Percentiles rank a stretch among this genome's conserved stretches.
Conservation (phyloP, 2,113 vertebrate species). For the Ariopsis seemanni region DNA sequence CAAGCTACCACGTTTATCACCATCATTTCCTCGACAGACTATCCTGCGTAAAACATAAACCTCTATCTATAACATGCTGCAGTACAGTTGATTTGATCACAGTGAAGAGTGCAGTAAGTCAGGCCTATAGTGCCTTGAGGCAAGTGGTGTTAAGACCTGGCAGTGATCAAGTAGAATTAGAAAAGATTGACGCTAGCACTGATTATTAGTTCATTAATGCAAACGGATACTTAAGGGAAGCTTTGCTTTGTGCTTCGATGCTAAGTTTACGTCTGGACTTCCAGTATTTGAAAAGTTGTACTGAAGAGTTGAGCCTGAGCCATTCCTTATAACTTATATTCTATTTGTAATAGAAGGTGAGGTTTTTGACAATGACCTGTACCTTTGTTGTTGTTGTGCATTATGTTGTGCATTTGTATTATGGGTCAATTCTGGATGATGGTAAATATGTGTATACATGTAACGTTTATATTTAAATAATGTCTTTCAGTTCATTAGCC, state of each 20-base stretch:
- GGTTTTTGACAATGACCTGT: background rate
- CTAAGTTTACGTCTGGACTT: background rate
- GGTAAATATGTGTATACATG: background rate
- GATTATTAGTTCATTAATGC: background rate
- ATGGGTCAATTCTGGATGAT: background rate
- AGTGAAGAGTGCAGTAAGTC: slow-evolving; percentile 60
- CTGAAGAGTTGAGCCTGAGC: background rate
- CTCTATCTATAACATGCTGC: background rate
- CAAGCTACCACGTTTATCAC: slow-evolving; percentile 21
- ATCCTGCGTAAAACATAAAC: background rate
- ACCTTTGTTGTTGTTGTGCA: background rate
- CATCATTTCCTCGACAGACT: slow-evolving; percentile 24
- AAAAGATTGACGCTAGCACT: slow-evolving; percentile 27
- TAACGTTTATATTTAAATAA: background rate
- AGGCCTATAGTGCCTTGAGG: slow-evolving; percentile 40
- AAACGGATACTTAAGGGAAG: background rate
- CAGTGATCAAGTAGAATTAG: slow-evolving; percentile 62
- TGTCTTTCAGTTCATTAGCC: background rate
- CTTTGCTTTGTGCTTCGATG: background rate
- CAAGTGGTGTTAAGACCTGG: slow-evolving; percentile 60
- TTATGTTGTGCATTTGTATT: background rate
- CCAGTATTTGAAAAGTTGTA: background rate
- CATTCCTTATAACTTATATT: background rate
- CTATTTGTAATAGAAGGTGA: background rate
- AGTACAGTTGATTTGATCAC: slow-evolving; percentile 33